phyloP scores from a whole-genome alignment of 2,888 invertebrate species.

The Brachycybe producta region DNA sequence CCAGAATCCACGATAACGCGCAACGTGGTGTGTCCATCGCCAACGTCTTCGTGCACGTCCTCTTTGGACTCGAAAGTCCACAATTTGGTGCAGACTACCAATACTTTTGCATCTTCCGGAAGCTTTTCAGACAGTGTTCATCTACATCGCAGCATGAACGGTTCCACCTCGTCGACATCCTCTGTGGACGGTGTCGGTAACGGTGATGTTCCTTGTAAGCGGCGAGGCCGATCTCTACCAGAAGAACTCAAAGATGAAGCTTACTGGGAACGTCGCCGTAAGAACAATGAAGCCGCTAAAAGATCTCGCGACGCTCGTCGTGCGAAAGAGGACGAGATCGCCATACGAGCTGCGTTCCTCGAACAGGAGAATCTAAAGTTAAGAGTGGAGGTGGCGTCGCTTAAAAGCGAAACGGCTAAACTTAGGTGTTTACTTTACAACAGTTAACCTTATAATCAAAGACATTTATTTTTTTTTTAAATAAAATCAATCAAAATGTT shows the following conservation, averaged over 20 bases:
- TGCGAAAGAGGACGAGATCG: slow-evolving; percentile 81
- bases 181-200: too few relatives aligned
- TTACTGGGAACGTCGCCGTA: slow-evolving; percentile 73
- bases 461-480: too few relatives aligned
- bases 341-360: slow-evolving; percentile 70
- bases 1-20: too few relatives aligned
- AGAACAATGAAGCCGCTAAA: slow-evolving; percentile 92
- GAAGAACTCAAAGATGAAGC: slow-evolving; percentile 53
- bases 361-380: slow-evolving; percentile 76
- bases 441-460: slow-evolving; percentile 18
- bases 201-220: slow-evolving; percentile 5
- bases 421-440: slow-evolving; percentile 41
- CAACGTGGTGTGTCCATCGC: too few relatives aligned
- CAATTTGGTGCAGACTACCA: too few relatives aligned
- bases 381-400: slow-evolving; percentile 51
- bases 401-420: slow-evolving; percentile 49
- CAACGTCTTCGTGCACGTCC: too few relatives aligned
- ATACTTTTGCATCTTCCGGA: too few relatives aligned
- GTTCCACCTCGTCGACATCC: too few relatives aligned
- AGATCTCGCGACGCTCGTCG: slow-evolving; percentile 78
- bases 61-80: too few relatives aligned
- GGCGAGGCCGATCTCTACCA: slow-evolving; percentile 28
- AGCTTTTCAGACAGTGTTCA: too few relatives aligned
- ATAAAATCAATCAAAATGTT: too few relatives aligned
- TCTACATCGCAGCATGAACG: too few relatives aligned